phyloP scores from a whole-genome alignment of 2,888 invertebrate genomes.

The Dimorphilus gyrociliatus region DNA sequence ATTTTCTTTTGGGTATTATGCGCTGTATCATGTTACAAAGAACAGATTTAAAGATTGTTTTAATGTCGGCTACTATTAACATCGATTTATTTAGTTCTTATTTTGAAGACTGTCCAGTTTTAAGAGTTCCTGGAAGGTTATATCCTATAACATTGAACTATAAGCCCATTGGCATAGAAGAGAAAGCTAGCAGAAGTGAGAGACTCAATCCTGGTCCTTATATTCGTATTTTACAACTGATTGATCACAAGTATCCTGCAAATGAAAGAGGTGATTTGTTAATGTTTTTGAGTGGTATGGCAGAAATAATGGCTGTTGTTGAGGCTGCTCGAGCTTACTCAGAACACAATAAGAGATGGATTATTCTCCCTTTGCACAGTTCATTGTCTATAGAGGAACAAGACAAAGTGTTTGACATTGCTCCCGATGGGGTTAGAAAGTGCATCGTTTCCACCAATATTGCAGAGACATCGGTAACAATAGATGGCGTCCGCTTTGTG shows the following conservation, averaged over 20 bases:
- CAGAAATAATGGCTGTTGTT: conserved; percentile 66
- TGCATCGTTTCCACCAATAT: conserved; percentile 96
- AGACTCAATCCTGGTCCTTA: conserved; percentile 83
- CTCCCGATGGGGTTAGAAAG: conserved; percentile 82
- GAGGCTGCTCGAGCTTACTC: conserved; percentile 69
- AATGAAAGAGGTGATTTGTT: conserved; percentile 80
- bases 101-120: conserved; percentile 58
- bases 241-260: conserved; percentile 48
- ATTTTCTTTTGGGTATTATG: conserved; percentile 63
- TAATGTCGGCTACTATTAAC: conserved; percentile 99
- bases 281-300: conserved; percentile 83
- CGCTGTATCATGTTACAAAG: conserved; percentile 72
- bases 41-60: conserved; percentile 55
- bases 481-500: conserved; percentile 92
- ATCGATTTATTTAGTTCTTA: conserved; percentile 78
- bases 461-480: conserved; percentile 94
- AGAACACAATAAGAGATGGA: conserved; percentile 65
- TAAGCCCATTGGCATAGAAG: conserved; percentile 38
- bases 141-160: conserved; percentile 81
- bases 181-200: conserved; percentile 49
- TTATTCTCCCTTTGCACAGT: conserved; percentile 78
- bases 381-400: conserved; percentile 80
- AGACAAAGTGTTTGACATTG: conserved; percentile 87
- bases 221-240: conserved; percentile 63
- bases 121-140: conserved; percentile 75